Percentiles rank a stretch among this genome's conserved stretches.
Evolutionary conservation across 2,888 invertebrate genomes (phyloP).

Genomic region (Palloptera scutellata): DNA sequence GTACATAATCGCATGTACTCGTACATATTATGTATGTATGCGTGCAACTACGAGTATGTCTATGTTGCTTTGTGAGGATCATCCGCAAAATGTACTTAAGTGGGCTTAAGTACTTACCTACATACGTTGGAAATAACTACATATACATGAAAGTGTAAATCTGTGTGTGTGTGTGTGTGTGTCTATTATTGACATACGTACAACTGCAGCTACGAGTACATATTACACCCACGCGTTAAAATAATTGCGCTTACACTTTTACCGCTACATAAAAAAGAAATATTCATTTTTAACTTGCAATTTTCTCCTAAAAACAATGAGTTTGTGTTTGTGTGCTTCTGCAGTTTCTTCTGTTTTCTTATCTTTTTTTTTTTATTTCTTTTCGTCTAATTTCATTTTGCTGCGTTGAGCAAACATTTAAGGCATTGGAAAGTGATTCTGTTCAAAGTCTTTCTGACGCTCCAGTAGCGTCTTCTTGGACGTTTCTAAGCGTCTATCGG

Average conservation of each 20-base stretch:
- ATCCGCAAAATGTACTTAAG: no score
- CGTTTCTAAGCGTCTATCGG: conserved; percentile 61
- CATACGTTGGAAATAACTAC: conserved; percentile 36
- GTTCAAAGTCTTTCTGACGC: conserved; percentile 60
- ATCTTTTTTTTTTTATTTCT: conserved; percentile 24
- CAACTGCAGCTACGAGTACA: not conserved
- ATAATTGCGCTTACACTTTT: not conserved
- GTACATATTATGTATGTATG: no score
- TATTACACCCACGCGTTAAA: not conserved
- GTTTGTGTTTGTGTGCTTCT: conserved; percentile 21
- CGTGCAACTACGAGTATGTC: no score
- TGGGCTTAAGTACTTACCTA: no score
- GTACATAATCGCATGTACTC: conserved; percentile 24
- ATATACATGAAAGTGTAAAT: conserved; percentile 33
- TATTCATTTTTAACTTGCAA: conserved; percentile 6
- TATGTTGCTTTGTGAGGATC: no score
- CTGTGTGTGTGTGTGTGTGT: conserved; percentile 24
- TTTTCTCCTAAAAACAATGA: conserved; percentile 25
- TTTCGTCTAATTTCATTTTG: conserved; percentile 18
- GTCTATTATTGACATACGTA: conserved; percentile 4
- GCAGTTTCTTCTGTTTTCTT: conserved; percentile 23
- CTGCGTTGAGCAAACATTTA: conserved; percentile 44
- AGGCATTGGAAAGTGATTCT: conserved; percentile 64
- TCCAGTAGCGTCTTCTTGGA: conserved; percentile 51
- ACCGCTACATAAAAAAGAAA: not conserved